phyloP scores from a whole-genome alignment of 1,140 invertebrate genomes.

The Stratiolaelaps scimitus region DNA sequence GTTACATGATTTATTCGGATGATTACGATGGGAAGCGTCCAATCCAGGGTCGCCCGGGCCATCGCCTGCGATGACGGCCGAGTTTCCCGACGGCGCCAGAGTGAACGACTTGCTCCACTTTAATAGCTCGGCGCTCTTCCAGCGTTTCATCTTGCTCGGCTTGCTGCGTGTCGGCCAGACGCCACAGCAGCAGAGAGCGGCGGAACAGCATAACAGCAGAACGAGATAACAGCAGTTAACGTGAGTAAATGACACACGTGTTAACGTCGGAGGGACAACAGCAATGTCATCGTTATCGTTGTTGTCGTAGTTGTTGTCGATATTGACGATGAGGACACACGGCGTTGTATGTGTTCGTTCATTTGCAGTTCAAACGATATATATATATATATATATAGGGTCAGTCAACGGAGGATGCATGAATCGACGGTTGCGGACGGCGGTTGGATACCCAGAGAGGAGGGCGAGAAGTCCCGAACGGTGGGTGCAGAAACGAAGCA shows the following conservation, averaged over 20 bases:
- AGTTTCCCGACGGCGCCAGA: conserved; percentile 19
- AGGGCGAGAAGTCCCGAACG: too few relatives aligned
- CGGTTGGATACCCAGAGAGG: too few relatives aligned
- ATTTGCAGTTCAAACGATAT: too few relatives aligned
- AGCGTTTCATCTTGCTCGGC: conserved; percentile 18
- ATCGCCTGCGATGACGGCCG: not conserved
- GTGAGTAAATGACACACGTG: too few relatives aligned
- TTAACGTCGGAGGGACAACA: not conserved
- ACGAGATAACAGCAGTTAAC: not conserved
- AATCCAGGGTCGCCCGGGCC: not conserved
- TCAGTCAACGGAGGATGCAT: too few relatives aligned
- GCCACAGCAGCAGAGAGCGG: not conserved
- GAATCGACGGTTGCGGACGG: too few relatives aligned
- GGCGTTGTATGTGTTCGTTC: not conserved
- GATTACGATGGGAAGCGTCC: not conserved
- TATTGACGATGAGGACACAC: not conserved
- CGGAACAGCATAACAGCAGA: not conserved
- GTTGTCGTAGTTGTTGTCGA: not conserved
- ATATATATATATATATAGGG: too few relatives aligned
- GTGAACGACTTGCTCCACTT: conserved; percentile 21
- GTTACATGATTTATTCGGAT: not conserved
- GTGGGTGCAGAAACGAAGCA: too few relatives aligned
- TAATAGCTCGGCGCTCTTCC: conserved; percentile 13
- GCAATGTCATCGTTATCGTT: too few relatives aligned
- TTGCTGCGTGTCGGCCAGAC: not conserved